Percentiles rank a stretch among this genome's conserved stretches.
Conservation (phyloP, 2,888 invertebrate genomes). For the Chymomyza fuscimana region DNA sequence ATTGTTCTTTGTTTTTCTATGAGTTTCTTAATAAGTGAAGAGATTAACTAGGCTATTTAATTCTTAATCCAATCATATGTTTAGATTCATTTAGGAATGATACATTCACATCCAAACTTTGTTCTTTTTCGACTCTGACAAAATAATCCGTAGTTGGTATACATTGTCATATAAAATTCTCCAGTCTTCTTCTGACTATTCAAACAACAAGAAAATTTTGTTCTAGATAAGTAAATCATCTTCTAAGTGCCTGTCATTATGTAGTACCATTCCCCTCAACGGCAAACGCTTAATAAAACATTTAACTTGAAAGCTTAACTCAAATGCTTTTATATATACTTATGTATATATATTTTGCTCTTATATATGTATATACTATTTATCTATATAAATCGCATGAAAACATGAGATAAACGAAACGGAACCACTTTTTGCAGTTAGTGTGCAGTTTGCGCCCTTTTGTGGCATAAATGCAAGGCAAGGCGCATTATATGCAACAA, state of each 20-base stretch:
- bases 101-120: too few relatives aligned
- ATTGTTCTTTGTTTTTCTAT: too few relatives aligned
- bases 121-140: too few relatives aligned
- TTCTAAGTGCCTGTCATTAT: not conserved
- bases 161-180: too few relatives aligned
- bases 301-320: not conserved
- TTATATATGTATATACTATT: not conserved
- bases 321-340: not conserved
- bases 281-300: not conserved
- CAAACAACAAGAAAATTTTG: not conserved
- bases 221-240: too few relatives aligned
- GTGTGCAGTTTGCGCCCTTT: slow-evolving; percentile 51
- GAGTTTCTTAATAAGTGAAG: too few relatives aligned
- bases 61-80: too few relatives aligned
- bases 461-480: slow-evolving; percentile 12
- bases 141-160: too few relatives aligned
- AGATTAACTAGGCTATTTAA: too few relatives aligned
- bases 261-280: too few relatives aligned
- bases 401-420: slow-evolving; percentile 72
- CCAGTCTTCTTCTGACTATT: not conserved
- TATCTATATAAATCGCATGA: slow-evolving; percentile 6
- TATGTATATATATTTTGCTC: not conserved
- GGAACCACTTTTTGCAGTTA: slow-evolving; percentile 70
- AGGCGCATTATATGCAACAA: slow-evolving; percentile 57
- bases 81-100: too few relatives aligned